A percentile compares a stretch with the other conserved stretches of the same genome.
Evolutionary conservation across 1,140 invertebrate species (phyloP).

Genomic region (Rhagoletis pomonella): DNA sequence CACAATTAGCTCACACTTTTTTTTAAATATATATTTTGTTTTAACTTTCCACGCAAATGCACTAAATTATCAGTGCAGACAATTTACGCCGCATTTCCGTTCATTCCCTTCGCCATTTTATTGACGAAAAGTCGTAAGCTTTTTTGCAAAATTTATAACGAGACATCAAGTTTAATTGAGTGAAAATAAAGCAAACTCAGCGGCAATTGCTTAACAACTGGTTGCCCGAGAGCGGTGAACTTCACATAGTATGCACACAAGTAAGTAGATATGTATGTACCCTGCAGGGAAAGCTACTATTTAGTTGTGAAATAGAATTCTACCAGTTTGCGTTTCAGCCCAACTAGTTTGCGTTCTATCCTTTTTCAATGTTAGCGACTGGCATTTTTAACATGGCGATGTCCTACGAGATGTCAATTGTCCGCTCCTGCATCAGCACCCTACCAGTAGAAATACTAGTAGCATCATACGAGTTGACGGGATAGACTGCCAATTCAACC

Average conservation of each 20-base stretch:
- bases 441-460: no score
- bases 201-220: constrained; percentile 29
- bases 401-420: no score
- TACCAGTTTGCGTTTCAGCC: no score
- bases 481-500: no score
- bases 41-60: background rate
- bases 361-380: no score
- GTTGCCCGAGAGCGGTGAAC: background rate
- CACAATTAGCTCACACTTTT: constrained; percentile 5
- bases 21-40: background rate
- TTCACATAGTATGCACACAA: background rate
- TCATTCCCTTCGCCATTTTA: background rate
- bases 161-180: constrained; percentile 73
- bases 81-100: constrained; percentile 28
- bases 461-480: no score
- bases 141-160: constrained; percentile 66
- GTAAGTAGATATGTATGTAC: background rate
- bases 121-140: constrained; percentile 46
- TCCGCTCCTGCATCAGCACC: no score
- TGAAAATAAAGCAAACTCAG: constrained; percentile 67
- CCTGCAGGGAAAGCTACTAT: no score
- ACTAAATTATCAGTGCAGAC: constrained; percentile 10
- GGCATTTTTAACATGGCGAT: no score
- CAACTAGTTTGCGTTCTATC: no score
- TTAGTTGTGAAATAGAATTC: no score